Conservation (phyloP, 2,888 invertebrate genomes). For the Gnatocerus cornutus region DNA sequence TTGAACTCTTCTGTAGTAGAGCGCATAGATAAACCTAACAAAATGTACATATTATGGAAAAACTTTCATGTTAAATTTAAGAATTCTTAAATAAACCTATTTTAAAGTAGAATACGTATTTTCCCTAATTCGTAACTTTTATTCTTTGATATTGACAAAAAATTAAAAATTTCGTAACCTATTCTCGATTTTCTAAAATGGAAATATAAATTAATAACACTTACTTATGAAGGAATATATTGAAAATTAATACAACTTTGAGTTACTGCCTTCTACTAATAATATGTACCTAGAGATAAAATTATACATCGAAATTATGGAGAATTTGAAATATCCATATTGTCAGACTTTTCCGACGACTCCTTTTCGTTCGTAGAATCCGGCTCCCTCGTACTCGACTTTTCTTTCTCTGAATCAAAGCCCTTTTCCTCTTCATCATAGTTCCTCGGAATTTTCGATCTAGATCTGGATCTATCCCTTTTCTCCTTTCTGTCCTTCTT, state of each 20-base stretch:
- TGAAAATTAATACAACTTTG: constrained; percentile 2
- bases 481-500: constrained; percentile 60
- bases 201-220: no score
- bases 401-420: constrained; percentile 69
- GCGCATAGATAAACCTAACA: no score
- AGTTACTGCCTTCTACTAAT: background rate
- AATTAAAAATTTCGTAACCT: no score
- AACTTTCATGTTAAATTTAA: no score
- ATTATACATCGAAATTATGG: constrained; percentile 71
- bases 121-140: no score
- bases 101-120: no score
- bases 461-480: constrained; percentile 60
- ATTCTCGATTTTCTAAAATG: no score
- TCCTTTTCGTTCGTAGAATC: constrained; percentile 72
- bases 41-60: no score
- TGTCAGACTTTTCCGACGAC: constrained; percentile 76
- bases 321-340: constrained; percentile 88
- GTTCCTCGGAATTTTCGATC: constrained; percentile 71
- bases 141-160: no score
- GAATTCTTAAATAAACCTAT: no score
- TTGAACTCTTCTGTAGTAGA: no score
- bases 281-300: constrained; percentile 13
- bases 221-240: background rate
- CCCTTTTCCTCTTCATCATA: constrained; percentile 74
- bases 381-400: constrained; percentile 59